phyloP scores from a whole-genome alignment of 1,140 invertebrate species.

The Pseudachorutes palmiensis region DNA sequence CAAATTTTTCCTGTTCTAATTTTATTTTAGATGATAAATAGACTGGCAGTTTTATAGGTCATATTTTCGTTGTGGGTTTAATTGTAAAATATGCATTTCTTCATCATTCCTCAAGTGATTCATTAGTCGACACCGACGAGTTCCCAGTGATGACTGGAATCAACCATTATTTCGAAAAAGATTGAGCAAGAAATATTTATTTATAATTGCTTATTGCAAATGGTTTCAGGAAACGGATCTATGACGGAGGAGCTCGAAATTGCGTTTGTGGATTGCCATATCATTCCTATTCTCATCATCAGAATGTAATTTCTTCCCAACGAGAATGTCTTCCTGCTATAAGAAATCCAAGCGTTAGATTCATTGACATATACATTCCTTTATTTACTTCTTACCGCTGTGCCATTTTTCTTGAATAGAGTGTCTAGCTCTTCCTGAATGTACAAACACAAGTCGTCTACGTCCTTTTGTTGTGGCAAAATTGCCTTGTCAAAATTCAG shows the following conservation, averaged over 20 bases:
- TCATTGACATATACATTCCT: background rate
- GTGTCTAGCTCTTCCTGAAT: slow-evolving; percentile 25
- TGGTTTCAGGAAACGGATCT: background rate
- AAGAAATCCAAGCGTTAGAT: background rate
- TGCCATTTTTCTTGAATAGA: background rate
- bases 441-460: slow-evolving; percentile 10
- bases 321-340: background rate
- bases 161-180: too few relatives aligned
- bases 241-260: background rate
- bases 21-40: too few relatives aligned
- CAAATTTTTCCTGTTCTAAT: too few relatives aligned
- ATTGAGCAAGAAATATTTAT: too few relatives aligned
- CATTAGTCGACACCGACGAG: too few relatives aligned
- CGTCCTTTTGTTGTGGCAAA: slow-evolving; percentile 9
- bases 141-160: too few relatives aligned
- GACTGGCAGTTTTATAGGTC: too few relatives aligned
- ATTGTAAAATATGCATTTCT: too few relatives aligned
- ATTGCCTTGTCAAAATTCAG: slow-evolving; percentile 31
- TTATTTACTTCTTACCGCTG: background rate
- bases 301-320: background rate
- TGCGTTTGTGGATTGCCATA: background rate
- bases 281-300: background rate
- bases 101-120: too few relatives aligned
- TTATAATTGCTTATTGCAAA: too few relatives aligned
- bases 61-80: too few relatives aligned